phyloP scores from a whole-genome alignment of 2,113 vertebrate genomes.

The Sapayoa aenigma region DNA sequence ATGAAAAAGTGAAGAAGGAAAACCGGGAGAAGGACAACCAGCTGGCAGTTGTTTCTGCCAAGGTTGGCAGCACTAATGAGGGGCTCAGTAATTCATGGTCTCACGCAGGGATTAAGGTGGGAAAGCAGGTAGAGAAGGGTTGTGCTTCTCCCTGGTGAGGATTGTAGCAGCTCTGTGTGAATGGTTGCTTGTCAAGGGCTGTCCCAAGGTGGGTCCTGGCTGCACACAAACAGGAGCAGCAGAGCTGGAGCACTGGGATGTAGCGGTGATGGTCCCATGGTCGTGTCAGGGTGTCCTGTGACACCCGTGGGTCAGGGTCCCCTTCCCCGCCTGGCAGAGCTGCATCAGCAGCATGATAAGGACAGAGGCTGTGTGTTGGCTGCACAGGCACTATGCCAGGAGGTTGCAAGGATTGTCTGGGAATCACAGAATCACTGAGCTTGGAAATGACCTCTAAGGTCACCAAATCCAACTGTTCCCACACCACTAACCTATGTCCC shows the following conservation, averaged over 20 bases:
- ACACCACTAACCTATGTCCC: neutral
- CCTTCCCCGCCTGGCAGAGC: neutral
- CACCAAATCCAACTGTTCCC: neutral
- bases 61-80: slow-evolving; percentile 36
- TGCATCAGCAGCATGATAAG: neutral
- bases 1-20: slow-evolving; percentile 64
- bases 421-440: neutral
- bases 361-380: neutral
- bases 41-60: slow-evolving; percentile 66
- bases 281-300: fast-evolving
- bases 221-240: fast-evolving
- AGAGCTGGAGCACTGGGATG: neutral
- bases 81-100: neutral
- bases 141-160: fast-evolving
- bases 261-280: neutral
- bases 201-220: neutral
- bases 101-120: fast-evolving
- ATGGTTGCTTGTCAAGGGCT: neutral
- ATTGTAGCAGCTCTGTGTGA: fast-evolving
- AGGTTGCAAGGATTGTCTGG: neutral
- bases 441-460: neutral
- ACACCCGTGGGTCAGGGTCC: fast-evolving
- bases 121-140: neutral
- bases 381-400: neutral
- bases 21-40: slow-evolving; percentile 70